A percentile compares a stretch with the other conserved stretches of the same genome.
phyloP scores from a whole-genome alignment of 2,113 vertebrate genomes.

The Sinocyclocheilus anophthalmus region DNA sequence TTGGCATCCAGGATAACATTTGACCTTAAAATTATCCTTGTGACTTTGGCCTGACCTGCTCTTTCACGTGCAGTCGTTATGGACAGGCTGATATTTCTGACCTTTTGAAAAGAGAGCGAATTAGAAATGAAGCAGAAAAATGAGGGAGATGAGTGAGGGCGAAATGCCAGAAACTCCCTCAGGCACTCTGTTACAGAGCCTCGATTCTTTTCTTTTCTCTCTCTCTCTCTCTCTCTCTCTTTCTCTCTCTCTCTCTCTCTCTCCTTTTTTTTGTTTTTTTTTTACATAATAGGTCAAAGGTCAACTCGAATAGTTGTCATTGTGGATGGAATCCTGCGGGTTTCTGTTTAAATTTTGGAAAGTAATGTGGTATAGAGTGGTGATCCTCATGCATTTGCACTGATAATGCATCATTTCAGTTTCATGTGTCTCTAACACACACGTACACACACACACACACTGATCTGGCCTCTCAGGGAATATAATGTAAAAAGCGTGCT shows the following conservation, averaged over 20 bases:
- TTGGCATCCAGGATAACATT: constrained; percentile 14
- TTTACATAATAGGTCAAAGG: not conserved
- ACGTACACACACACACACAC: not conserved
- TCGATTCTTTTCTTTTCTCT: not conserved
- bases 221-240: not conserved
- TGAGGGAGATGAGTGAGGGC: not conserved
- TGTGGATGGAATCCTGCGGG: not conserved
- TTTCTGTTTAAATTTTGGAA: constrained; percentile 4
- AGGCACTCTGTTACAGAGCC: constrained; percentile 14
- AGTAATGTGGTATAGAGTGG: not conserved
- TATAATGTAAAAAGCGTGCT: not conserved
- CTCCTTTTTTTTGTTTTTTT: too few species aligned
- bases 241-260: too few species aligned
- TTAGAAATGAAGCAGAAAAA: not conserved
- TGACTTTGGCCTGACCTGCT: constrained; percentile 9
- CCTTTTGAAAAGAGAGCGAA: constrained; percentile 20
- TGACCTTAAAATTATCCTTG: constrained; percentile 3
- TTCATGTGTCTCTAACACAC: not conserved
- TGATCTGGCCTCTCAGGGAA: not conserved
- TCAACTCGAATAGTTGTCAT: not conserved
- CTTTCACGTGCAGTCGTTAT: not conserved
- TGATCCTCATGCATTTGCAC: not conserved
- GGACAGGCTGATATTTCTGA: constrained; percentile 25
- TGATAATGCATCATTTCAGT: not conserved
- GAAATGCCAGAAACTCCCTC: constrained; percentile 29